Evolutionary conservation across 2,797 vertebrate genomes (phyloP).

Genomic region (Bryconaethiops microstoma): DNA sequence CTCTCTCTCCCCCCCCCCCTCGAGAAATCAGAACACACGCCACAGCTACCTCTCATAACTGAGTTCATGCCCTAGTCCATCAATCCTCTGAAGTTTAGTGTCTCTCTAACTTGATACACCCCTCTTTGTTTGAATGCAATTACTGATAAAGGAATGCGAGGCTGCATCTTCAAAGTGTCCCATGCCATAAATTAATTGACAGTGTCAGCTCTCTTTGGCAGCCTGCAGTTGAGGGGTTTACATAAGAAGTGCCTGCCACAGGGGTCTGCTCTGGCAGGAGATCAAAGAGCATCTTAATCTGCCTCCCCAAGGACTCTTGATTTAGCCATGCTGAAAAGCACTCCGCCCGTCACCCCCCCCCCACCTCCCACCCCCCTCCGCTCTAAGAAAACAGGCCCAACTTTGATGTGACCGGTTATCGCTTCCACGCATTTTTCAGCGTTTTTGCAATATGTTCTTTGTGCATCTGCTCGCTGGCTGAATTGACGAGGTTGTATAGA

Average conservation of each 20-base stretch:
- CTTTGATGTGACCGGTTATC: constrained; percentile 58
- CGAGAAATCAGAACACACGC: constrained; percentile 7
- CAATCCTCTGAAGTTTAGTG: constrained; percentile 42
- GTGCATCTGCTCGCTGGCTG: constrained; percentile 33
- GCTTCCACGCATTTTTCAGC: constrained; percentile 45
- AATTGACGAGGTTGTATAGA: background rate
- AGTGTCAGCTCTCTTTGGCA: constrained; percentile 31
- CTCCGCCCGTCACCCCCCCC: constrained; percentile 50
- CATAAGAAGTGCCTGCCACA: constrained; percentile 72
- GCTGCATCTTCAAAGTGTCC: constrained; percentile 53
- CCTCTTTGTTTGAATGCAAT: constrained; percentile 48
- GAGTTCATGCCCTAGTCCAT: constrained; percentile 45
- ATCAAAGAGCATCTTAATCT: constrained; percentile 75
- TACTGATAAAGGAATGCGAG: constrained; percentile 51
- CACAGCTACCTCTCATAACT: background rate
- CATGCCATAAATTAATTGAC: constrained; percentile 57
- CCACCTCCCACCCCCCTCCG: background rate
- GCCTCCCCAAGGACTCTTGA: constrained; percentile 70
- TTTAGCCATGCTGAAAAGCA: constrained; percentile 72
- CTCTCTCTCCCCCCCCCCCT: background rate
- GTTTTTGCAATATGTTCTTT: constrained; percentile 34
- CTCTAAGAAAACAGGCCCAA: constrained; percentile 44
- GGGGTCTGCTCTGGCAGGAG: constrained; percentile 71
- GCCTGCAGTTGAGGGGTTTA: constrained; percentile 57
- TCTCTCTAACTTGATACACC: constrained; percentile 42